A percentile compares a stretch with the other conserved stretches of the same genome.
These are phyloP conservation scores for Acronicta aceris DNA, from an alignment of 2,888 invertebrate genomes.

Conservation along the genomic window DNA sequence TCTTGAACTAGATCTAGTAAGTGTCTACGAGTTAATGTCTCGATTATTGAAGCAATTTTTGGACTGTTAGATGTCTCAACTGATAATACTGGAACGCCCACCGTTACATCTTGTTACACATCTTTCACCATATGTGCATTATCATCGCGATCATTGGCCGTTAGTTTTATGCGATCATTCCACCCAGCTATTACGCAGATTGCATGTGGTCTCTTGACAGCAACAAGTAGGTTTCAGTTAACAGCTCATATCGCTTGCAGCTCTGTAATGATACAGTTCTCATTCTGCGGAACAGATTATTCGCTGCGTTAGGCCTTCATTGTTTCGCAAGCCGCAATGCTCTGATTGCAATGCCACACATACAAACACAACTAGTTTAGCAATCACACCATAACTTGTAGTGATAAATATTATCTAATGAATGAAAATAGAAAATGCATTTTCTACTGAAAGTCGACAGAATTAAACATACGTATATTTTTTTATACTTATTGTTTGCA, in stretches of 20 bases:
- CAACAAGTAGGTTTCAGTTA: slow-evolving; percentile 20
- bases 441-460: neutral
- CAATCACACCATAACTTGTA: slow-evolving; percentile 70
- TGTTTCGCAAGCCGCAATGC: slow-evolving; percentile 85
- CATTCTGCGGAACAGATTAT: slow-evolving; percentile 81
- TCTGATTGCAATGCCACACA: slow-evolving; percentile 84
- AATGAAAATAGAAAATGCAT: neutral
- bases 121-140: slow-evolving; percentile 20
- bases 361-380: slow-evolving; percentile 69
- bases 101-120: slow-evolving; percentile 32
- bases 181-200: slow-evolving; percentile 22
- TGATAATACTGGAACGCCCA: slow-evolving; percentile 27
- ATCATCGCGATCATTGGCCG: slow-evolving; percentile 37
- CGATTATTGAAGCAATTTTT: slow-evolving; percentile 38
- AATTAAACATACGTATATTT: no score
- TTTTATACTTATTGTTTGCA: slow-evolving; percentile 10
- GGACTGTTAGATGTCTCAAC: slow-evolving; percentile 31
- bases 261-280: slow-evolving; percentile 69
- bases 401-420: slow-evolving; percentile 55
- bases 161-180: slow-evolving; percentile 29
- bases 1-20: slow-evolving; percentile 54
- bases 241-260: slow-evolving; percentile 37
- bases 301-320: slow-evolving; percentile 74
- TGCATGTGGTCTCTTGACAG: slow-evolving; percentile 29
- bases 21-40: slow-evolving; percentile 42